Conservation (phyloP, 1,140 invertebrate genomes). For the Arion vulgaris region DNA sequence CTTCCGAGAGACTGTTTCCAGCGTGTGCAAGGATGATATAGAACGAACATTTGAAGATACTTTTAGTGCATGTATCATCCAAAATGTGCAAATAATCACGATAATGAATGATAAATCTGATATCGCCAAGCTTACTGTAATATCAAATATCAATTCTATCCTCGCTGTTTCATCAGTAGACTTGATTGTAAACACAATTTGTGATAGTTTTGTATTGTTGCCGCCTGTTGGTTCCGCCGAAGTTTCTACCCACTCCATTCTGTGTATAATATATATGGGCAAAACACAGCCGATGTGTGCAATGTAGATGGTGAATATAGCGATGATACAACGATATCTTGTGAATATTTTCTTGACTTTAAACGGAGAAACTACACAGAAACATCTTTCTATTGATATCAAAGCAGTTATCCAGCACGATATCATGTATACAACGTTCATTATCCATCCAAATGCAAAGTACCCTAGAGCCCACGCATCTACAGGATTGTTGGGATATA, state of each 20-base stretch:
- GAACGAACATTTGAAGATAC: background rate
- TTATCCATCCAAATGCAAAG: slow-evolving; percentile 10
- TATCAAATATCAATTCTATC: background rate
- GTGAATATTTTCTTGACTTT: slow-evolving; percentile 10
- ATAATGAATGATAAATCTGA: background rate
- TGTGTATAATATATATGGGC: background rate
- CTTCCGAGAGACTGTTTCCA: background rate
- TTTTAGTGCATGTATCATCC: background rate
- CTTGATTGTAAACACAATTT: background rate
- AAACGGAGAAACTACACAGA: slow-evolving; percentile 14
- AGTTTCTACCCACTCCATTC: background rate
- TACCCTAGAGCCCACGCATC: background rate
- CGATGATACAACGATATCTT: background rate
- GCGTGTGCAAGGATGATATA: background rate
- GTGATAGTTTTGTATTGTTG: slow-evolving; percentile 1
- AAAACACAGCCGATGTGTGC: background rate
- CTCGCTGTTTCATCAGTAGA: background rate
- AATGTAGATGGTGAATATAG: background rate
- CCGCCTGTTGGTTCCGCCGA: background rate
- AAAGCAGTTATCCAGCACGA: slow-evolving; percentile 15
- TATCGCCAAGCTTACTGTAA: background rate
- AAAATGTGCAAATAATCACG: background rate
- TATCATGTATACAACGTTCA: background rate
- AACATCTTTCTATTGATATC: slow-evolving; percentile 7
- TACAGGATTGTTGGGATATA: background rate